Evolutionary conservation across 2,113 vertebrate genomes (phyloP), one percentile per base, ranked within the genome.

Genomic region (Pelodiscus sinensis): DNA sequence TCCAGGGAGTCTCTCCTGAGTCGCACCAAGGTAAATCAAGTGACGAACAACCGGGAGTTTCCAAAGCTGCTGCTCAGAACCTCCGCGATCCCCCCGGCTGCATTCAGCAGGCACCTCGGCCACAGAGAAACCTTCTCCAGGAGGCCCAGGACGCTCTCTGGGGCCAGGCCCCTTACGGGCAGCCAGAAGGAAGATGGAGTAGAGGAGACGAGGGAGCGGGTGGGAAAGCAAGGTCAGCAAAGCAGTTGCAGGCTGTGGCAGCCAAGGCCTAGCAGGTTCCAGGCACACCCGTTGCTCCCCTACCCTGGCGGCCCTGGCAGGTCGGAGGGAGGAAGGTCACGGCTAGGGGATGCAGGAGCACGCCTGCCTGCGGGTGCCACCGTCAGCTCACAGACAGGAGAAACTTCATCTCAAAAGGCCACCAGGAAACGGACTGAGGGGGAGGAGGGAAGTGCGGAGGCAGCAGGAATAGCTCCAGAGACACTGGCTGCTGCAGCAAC

Each of bases 391-490:
- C 7, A 18, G 50, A 19, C 50, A 84, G 11, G 60, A 84, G 50
- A 54, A 84, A 51, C 11, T 3, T 16, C 31, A 31, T 50, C 38
- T 14, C 22, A 35, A 51, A 35, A 51, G 50, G 51, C 50, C 10
- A 51, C 58, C 50, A 35, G 22, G 60, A 65, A 82, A 79, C 65
- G 79, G 27, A 44, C 71, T 44, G 38, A 16, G 38, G 73, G 35
- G 88, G n/a, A 11, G n/a, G 65, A 27, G 50, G 90, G 50, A 89
- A 92, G 13, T 12, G 89, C 91, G 88, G 89, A 94, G 79, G 68
- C 80, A 95, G 82, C 88, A 88, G 0, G 0, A 3, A 82, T 2
- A 2, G 89, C 92, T 82, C 60, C 94, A 88, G 68, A 71, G 79
- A 50, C 3, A 0, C 58, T 1, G 0, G 73, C 73, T 44, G 44